These are phyloP conservation scores for Autographa gamma DNA, from an alignment of 2,888 invertebrate species.

Conservation along the genomic window DNA sequence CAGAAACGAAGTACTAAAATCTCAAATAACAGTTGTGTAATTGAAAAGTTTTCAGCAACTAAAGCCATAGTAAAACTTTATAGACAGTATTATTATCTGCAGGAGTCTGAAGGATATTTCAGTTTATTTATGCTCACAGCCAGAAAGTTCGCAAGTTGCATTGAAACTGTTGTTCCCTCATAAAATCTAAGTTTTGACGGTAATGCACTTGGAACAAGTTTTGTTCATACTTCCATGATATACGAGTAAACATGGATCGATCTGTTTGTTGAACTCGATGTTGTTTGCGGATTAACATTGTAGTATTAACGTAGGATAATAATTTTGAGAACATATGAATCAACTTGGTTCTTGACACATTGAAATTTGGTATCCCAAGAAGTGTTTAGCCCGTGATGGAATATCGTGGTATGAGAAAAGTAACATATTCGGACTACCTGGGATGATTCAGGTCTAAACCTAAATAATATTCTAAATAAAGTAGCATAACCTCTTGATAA, in stretches of 20 bases:
- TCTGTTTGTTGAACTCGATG: not conserved
- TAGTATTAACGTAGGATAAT: not conserved
- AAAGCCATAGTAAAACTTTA: not conserved
- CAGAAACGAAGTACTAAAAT: not conserved
- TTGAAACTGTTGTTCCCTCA: conserved; percentile 11
- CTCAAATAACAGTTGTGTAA: not conserved
- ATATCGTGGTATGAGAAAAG: too few species aligned
- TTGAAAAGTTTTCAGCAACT: not conserved
- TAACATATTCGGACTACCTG: too few species aligned
- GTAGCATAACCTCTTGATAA: too few species aligned
- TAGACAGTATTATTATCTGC: not conserved
- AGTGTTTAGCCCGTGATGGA: too few species aligned
- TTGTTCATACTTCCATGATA: not conserved
- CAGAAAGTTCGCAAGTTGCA: conserved; percentile 9
- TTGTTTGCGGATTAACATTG: not conserved
- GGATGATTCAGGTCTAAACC: too few species aligned
- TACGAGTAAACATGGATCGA: conserved; percentile 4
- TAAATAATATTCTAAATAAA: too few species aligned
- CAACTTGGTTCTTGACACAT: too few species aligned
- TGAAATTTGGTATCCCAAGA: too few species aligned
- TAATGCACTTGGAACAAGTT: conserved; percentile 5
- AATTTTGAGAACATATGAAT: too few species aligned
- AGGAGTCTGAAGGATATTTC: conserved; percentile 3
- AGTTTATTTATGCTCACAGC: conserved; percentile 12
- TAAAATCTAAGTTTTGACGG: conserved; percentile 34